A percentile compares a stretch with the other conserved stretches of the same genome.
These are phyloP conservation scores for Drosophila anomelani DNA, from an alignment of 2,888 invertebrate genomes.

Conservation along the genomic window DNA sequence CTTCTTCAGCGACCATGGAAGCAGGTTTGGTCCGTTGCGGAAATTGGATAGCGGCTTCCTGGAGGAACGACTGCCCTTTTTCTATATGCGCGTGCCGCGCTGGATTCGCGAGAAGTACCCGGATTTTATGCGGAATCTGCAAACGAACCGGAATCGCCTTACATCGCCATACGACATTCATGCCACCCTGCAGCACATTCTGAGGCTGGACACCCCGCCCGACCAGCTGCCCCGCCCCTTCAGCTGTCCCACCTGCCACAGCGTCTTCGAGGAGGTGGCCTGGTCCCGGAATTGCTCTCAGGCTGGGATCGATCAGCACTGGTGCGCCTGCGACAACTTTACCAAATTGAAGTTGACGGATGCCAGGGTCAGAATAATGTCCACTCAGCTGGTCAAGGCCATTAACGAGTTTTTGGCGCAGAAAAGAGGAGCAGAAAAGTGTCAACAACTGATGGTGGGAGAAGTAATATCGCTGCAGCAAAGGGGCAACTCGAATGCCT, in stretches of 20 bases:
- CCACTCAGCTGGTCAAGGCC: conserved; percentile 57
- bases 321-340: conserved; percentile 90
- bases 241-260: conserved; percentile 88
- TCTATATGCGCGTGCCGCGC: conserved; percentile 89
- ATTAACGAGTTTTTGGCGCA: conserved; percentile 65
- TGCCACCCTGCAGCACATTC: conserved; percentile 54
- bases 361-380: conserved; percentile 19
- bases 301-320: conserved; percentile 88
- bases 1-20: conserved; percentile 92
- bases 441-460: conserved; percentile 45
- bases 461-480: conserved; percentile 18
- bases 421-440: conserved; percentile 58
- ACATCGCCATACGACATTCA: conserved; percentile 81
- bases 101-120: conserved; percentile 87
- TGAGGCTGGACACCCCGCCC: conserved; percentile 47
- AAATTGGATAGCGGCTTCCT: conserved; percentile 89
- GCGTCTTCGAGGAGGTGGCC: conserved; percentile 87
- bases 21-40: conserved; percentile 89
- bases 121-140: conserved; percentile 85
- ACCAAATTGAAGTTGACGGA: conserved; percentile 43
- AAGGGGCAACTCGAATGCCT: conserved; percentile 7
- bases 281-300: conserved; percentile 88
- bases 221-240: conserved; percentile 53
- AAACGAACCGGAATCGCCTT: conserved; percentile 87
- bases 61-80: conserved; percentile 91